phyloP scores from a whole-genome alignment of 2,797 vertebrate species.

The Euthynnus affinis region DNA sequence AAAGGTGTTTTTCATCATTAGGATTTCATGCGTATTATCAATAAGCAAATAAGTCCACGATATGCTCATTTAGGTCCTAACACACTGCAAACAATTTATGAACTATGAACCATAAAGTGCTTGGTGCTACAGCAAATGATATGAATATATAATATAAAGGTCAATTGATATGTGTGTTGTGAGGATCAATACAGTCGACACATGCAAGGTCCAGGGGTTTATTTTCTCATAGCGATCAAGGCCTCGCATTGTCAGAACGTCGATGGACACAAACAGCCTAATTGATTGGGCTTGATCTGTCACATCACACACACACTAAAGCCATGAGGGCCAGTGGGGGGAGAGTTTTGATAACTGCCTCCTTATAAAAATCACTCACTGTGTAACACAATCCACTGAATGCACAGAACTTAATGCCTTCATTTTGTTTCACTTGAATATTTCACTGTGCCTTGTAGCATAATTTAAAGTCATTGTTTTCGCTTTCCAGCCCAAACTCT shows the following conservation, averaged over 20 bases:
- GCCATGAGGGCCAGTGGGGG: not conserved
- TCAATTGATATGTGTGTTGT: constrained; percentile 36
- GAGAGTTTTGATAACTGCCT: not conserved
- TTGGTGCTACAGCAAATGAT: not conserved
- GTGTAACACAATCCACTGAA: not conserved
- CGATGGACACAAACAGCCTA: constrained; percentile 46
- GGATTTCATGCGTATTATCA: constrained; percentile 11
- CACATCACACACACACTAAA: constrained; percentile 25
- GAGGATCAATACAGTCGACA: constrained; percentile 49
- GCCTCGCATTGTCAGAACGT: constrained; percentile 25
- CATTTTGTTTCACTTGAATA: not conserved
- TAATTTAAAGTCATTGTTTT: too few species aligned
- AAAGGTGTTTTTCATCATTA: constrained; percentile 31
- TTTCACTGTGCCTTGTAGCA: too few species aligned
- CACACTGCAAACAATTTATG: constrained; percentile 16
- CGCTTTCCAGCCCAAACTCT: too few species aligned
- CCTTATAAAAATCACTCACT: not conserved
- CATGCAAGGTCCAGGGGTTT: constrained; percentile 19
- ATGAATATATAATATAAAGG: constrained; percentile 29
- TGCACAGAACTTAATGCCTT: too few species aligned
- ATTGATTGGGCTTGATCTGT: constrained; percentile 53
- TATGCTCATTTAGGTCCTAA: constrained; percentile 24
- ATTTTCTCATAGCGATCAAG: constrained; percentile 36
- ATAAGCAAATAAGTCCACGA: constrained; percentile 38
- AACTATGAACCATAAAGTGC: constrained; percentile 15